Evolutionary conservation across 53 echinoderm and acorn worm species (phyloP).

Genomic region (Actinopyga echinites): DNA sequence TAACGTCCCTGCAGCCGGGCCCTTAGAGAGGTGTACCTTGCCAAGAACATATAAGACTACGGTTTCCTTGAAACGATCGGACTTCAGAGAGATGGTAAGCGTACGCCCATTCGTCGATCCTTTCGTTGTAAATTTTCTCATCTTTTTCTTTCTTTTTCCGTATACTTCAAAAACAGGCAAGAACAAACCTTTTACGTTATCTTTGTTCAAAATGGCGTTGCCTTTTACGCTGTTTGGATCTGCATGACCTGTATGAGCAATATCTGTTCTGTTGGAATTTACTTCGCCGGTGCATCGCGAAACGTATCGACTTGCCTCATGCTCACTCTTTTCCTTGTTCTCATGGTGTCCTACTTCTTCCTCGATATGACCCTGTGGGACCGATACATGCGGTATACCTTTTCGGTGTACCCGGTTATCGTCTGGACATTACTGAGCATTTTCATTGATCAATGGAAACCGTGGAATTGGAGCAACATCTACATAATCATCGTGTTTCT

Average conservation of each 20-base stretch:
- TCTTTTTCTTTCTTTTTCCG: background rate
- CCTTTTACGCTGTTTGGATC: slow-evolving; percentile 61
- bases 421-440: slow-evolving; percentile 39
- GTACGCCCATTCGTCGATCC: too few species aligned
- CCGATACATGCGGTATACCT: slow-evolving; percentile 50
- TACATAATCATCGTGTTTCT: background rate
- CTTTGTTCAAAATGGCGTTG: slow-evolving; percentile 59
- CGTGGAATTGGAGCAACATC: background rate
- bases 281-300: slow-evolving; percentile 39
- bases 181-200: slow-evolving; percentile 49
- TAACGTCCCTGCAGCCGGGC: too few species aligned
- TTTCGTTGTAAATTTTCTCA: background rate
- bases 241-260: slow-evolving; percentile 39
- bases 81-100: too few species aligned
- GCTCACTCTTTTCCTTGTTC: slow-evolving; percentile 39
- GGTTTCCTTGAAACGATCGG: too few species aligned
- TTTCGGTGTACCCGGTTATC: slow-evolving; percentile 50
- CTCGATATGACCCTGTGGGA: slow-evolving; percentile 54
- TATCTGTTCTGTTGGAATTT: slow-evolving; percentile 28
- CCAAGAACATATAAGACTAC: too few species aligned
- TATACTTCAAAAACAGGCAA: slow-evolving; percentile 1
- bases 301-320: slow-evolving; percentile 19
- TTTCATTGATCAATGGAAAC: background rate
- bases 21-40: too few species aligned
- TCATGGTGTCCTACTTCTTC: slow-evolving; percentile 42